Evolutionary conservation across 1,140 invertebrate species (phyloP).

Genomic region (Trissolcus basalis): DNA sequence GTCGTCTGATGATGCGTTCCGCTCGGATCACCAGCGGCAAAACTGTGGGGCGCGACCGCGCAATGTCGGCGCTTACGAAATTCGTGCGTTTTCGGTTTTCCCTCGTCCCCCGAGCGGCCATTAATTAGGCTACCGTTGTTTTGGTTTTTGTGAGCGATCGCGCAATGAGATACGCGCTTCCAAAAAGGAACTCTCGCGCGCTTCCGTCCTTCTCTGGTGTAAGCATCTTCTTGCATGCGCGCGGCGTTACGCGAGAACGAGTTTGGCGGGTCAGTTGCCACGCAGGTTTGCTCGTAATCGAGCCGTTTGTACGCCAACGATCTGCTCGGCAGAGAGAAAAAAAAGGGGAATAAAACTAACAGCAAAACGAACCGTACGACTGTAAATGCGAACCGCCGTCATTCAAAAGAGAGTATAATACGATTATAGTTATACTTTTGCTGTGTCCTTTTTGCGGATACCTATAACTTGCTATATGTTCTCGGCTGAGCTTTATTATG

Average conservation of each 20-base stretch:
- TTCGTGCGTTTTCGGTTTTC: constrained; percentile 50
- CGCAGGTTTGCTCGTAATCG: constrained; percentile 59
- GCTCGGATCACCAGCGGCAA: constrained; percentile 9
- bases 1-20: neutral
- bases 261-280: constrained; percentile 65
- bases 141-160: constrained; percentile 6
- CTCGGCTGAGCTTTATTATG: constrained; percentile 19
- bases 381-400: constrained; percentile 26
- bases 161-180: constrained; percentile 22
- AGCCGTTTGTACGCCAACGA: constrained; percentile 55
- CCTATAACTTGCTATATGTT: constrained; percentile 1
- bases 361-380: constrained; percentile 6
- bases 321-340: constrained; percentile 19
- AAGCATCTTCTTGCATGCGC: constrained; percentile 47
- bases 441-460: constrained; percentile 15
- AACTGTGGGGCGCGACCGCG: constrained; percentile 53
- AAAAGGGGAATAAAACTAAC: constrained; percentile 10
- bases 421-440: constrained; percentile 39
- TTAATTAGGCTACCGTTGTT: constrained; percentile 55
- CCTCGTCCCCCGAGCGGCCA: constrained; percentile 30
- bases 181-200: constrained; percentile 40
- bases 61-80: constrained; percentile 61
- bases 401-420: constrained; percentile 52
- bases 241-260: constrained; percentile 65
- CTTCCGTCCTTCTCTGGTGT: constrained; percentile 38